Evolutionary conservation across 2,113 vertebrate genomes (phyloP), one percentile per base, ranked within the genome.

Genomic region (Brachypodius melanocephalos): DNA sequence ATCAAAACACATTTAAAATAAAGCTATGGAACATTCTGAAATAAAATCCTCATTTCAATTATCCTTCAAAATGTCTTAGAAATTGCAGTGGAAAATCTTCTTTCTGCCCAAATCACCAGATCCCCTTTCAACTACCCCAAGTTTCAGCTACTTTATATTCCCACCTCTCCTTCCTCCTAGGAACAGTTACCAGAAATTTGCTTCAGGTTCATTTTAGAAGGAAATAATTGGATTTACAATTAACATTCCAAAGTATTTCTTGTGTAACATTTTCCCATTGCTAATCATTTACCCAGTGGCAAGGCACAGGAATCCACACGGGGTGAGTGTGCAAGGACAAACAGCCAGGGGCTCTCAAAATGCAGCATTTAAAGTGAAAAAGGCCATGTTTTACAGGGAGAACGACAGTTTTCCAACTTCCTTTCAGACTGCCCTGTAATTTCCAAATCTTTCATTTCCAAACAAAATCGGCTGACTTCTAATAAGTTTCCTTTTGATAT

Each of bases 181-280:
- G 9, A 90, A 74, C 26, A 73, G 58, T 29, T 17, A 49, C 59
- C 21, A 58, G 46, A 86, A 48, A 48, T 68, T 79, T 69, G 63
- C 76, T 91, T 83, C 51, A 42, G 75, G 78, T 91, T 93, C n/a
- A 26, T 91, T 93, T 91, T 59, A 51, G 74, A 67, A 88, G 63
- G 85, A 93, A 96, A 75, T 67, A 13, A 91, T 93, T 86, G 74
- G 59, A 77, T 74, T 86, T 63, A 57, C 61, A 90, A 86, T 86
- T 96, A 90, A 86, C 82, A 90, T 96, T 79, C 65, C 78, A 17
- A 84, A 74, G 67, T 43, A 63, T 66, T 83, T 73, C 71, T 90
- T 77, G 68, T 77, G 92, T 80, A 80, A 80, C 12, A 0, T 88
- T 82, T 69, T 92, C 79, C 75, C 62, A 16, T 9, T 14, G 67